Evolutionary conservation across 2,888 invertebrate species (phyloP).

Genomic region (Aradus depressus): DNA sequence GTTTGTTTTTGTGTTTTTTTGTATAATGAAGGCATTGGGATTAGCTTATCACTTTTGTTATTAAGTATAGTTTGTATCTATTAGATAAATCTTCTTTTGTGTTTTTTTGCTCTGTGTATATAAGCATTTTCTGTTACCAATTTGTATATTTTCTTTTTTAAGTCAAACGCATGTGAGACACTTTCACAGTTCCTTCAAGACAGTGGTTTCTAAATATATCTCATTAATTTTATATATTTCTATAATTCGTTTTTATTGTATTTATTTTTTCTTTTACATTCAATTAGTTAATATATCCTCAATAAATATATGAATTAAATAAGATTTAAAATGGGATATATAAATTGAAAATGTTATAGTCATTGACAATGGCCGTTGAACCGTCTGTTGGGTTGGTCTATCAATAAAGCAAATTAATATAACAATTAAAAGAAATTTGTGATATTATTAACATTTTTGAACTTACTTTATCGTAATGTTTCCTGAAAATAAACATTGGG

Average conservation of each 20-base stretch:
- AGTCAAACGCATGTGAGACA: slow-evolving; percentile 36
- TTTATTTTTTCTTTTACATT: slow-evolving; percentile 32
- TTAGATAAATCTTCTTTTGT: slow-evolving; percentile 20
- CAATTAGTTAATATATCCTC: not conserved
- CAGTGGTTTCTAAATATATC: slow-evolving; percentile 2
- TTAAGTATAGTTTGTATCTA: slow-evolving; percentile 19
- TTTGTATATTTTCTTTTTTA: slow-evolving; percentile 20
- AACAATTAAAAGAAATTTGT: too few relatives aligned
- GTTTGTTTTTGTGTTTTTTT: slow-evolving; percentile 9
- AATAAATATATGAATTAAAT: not conserved
- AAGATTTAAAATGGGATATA: not conserved
- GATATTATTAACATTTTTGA: too few relatives aligned
- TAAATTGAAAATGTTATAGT: too few relatives aligned
- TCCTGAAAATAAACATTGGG: too few relatives aligned
- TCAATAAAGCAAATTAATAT: too few relatives aligned
- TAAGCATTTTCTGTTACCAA: too few relatives aligned
- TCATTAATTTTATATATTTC: slow-evolving; percentile 50
- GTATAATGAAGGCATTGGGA: slow-evolving; percentile 15
- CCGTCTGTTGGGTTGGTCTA: too few relatives aligned
- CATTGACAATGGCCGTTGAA: too few relatives aligned
- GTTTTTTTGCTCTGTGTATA: slow-evolving; percentile 12
- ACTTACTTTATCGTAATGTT: too few relatives aligned
- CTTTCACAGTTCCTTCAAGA: slow-evolving; percentile 64
- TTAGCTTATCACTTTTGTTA: slow-evolving; percentile 10
- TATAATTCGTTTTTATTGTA: slow-evolving; percentile 49